A percentile compares a stretch with the other conserved stretches of the same genome.
phyloP scores from a whole-genome alignment of 2,113 vertebrate genomes.

The Sarotherodon lohbergeri region DNA sequence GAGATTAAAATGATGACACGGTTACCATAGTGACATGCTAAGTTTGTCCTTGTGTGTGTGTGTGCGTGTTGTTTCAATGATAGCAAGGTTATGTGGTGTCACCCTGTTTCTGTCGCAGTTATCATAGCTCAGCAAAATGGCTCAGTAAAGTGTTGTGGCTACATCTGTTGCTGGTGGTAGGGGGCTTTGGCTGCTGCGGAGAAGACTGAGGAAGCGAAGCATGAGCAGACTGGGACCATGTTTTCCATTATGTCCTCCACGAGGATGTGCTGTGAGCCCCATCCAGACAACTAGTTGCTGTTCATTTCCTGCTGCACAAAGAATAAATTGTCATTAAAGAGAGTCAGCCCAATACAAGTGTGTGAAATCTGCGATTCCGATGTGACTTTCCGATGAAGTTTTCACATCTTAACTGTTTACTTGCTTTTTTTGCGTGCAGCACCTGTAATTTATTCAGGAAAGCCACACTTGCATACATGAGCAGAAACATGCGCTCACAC shows the following conservation, averaged over 20 bases:
- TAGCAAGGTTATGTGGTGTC: conserved; percentile 34
- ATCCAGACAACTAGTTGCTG: background rate
- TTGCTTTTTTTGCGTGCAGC: background rate
- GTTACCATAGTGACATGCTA: conserved; percentile 8
- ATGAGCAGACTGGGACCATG: background rate
- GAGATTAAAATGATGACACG: conserved; percentile 10
- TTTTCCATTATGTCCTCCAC: background rate
- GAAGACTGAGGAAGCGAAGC: conserved; percentile 1
- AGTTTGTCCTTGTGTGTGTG: conserved; percentile 5
- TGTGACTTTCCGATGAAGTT: background rate
- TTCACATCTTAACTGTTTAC: background rate
- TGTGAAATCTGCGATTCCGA: background rate
- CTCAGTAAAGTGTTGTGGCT: conserved; percentile 41
- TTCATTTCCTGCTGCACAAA: background rate
- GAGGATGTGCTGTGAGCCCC: background rate
- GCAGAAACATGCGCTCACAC: background rate
- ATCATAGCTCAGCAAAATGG: conserved; percentile 46
- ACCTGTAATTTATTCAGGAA: background rate
- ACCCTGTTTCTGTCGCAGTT: conserved; percentile 12
- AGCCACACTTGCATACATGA: background rate
- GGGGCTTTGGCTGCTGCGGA: conserved; percentile 21
- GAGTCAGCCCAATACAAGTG: background rate
- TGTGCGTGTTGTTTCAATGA: background rate
- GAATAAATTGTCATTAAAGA: background rate
- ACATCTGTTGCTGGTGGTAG: conserved; percentile 56